Evolutionary conservation across 2,888 invertebrate genomes (phyloP).

Genomic region (Cryptocephalus moraei): DNA sequence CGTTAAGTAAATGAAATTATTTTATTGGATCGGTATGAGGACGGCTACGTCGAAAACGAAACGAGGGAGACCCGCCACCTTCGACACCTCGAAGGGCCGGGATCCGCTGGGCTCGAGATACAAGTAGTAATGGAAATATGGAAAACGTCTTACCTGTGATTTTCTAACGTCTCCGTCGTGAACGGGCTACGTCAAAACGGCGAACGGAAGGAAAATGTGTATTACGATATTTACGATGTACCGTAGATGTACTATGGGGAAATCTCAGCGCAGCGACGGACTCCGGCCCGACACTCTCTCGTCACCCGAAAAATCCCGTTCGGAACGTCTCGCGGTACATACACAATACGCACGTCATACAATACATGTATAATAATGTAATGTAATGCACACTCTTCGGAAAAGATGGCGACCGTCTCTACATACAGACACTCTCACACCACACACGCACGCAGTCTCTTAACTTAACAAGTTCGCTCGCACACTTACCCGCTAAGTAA

Average conservation of each 20-base stretch:
- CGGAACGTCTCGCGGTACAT: too few relatives aligned
- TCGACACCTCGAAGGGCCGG: too few relatives aligned
- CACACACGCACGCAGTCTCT: too few relatives aligned
- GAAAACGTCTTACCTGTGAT: conserved; percentile 13
- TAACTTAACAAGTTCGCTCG: too few relatives aligned
- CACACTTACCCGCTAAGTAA: conserved; percentile 37
- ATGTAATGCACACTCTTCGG: conserved; percentile 3
- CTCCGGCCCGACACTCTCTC: too few relatives aligned
- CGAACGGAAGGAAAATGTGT: too few relatives aligned
- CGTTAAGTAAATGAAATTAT: conserved; percentile 8
- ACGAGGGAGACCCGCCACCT: background rate
- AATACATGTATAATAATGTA: conserved; percentile 25
- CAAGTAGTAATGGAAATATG: conserved; percentile 1
- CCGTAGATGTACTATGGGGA: too few relatives aligned
- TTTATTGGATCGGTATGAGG: conserved; percentile 6
- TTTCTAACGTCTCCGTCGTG: conserved; percentile 3
- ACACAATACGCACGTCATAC: conserved; percentile 11
- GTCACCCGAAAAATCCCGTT: too few relatives aligned
- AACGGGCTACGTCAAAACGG: too few relatives aligned
- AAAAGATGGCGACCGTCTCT: conserved; percentile 48
- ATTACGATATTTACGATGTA: too few relatives aligned
- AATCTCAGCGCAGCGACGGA: too few relatives aligned
- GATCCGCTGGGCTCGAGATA: background rate
- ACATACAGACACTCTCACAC: conserved; percentile 11
- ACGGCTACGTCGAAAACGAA: conserved; percentile 3